These are phyloP conservation scores for Callocephalon fimbriatum DNA, from an alignment of 2,113 vertebrate genomes.

Conservation along the genomic window DNA sequence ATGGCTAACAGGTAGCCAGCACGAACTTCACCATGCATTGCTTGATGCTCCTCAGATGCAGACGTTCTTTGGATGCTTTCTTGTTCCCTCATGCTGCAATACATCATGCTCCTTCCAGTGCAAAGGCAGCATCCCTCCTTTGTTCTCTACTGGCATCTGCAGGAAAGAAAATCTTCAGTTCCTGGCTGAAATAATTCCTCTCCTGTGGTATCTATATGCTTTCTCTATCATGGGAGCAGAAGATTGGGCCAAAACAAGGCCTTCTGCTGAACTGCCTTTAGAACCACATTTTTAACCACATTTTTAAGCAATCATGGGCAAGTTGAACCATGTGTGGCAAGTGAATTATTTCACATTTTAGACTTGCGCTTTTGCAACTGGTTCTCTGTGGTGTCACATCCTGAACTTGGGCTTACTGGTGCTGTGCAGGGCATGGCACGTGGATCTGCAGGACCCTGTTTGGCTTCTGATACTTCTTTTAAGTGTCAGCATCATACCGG, in stretches of 20 bases:
- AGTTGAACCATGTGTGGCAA: not conserved
- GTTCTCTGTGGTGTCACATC: not conserved
- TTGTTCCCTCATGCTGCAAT: not conserved
- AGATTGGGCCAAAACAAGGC: not conserved
- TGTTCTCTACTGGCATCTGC: not conserved
- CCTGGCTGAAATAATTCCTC: not conserved
- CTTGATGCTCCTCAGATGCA: not conserved
- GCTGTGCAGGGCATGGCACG: rapidly evolving
- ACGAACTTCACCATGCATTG: not conserved
- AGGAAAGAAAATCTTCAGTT: not conserved
- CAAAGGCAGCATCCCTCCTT: not conserved
- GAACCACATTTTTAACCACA: not conserved
- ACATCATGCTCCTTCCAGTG: not conserved
- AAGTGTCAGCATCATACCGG: not conserved
- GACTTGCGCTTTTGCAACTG: not conserved
- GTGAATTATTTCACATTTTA: not conserved
- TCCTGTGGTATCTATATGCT: not conserved
- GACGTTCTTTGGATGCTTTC: not conserved
- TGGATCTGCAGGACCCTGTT: not conserved
- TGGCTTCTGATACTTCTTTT: not conserved
- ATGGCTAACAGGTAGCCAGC: not conserved
- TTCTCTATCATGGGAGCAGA: not conserved
- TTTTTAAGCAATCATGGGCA: not conserved
- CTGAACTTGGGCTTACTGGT: not conserved
- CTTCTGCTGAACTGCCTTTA: not conserved